These are phyloP conservation scores for Puffinus mauretanicus DNA, from an alignment of 2,113 vertebrate genomes.

Conservation along the genomic window DNA sequence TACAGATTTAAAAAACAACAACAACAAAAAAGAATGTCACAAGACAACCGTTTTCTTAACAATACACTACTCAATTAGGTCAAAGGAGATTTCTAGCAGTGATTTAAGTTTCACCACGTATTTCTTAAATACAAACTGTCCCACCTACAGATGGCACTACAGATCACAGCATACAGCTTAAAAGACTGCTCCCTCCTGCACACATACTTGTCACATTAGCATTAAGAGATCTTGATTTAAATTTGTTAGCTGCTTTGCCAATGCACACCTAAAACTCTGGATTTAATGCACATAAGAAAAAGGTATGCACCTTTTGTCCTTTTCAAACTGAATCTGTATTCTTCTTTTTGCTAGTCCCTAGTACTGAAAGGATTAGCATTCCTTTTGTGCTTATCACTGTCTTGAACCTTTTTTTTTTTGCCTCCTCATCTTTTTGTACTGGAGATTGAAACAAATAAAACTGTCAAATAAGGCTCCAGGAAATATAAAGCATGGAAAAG, in stretches of 20 bases:
- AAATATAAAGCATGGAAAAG: not conserved
- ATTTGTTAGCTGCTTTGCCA: not conserved
- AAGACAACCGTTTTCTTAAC: not conserved
- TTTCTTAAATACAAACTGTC: not conserved
- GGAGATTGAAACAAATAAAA: not conserved
- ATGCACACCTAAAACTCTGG: not conserved
- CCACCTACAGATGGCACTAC: slow-evolving; percentile 51
- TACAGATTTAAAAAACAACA: not conserved
- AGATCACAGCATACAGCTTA: slow-evolving; percentile 1
- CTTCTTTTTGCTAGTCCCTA: not conserved
- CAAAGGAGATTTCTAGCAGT: not conserved
- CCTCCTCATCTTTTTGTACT: not conserved
- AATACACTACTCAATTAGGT: not conserved
- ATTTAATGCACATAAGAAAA: not conserved
- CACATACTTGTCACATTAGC: not conserved
- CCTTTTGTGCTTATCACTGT: not conserved
- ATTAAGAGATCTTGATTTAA: not conserved
- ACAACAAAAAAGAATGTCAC: not conserved
- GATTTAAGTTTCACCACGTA: not conserved
- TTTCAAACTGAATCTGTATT: not conserved
- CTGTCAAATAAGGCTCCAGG: not conserved
- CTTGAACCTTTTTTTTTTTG: not conserved
- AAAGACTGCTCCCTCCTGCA: not conserved
- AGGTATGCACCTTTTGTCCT: not conserved
- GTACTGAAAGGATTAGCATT: not conserved